phyloP scores from a whole-genome alignment of 2,797 vertebrate genomes.

The Aphelocoma californica region DNA sequence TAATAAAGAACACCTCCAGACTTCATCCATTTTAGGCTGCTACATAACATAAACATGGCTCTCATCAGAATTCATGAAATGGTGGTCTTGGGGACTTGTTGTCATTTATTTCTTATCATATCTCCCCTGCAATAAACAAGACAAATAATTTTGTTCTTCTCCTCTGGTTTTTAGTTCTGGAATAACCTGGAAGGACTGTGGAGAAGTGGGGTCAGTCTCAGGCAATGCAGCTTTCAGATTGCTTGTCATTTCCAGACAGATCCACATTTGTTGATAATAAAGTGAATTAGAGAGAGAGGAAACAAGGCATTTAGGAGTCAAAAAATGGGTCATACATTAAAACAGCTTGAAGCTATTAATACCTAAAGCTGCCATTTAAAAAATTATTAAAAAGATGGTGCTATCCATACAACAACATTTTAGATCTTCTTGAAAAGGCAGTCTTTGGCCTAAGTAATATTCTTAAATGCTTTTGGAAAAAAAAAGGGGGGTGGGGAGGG shows the following conservation, averaged over 20 bases:
- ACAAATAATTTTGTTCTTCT: not conserved
- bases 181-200: not conserved
- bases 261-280: slow-evolving; percentile 23
- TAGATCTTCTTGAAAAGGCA: not conserved
- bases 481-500: accelerated
- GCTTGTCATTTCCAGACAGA: not conserved
- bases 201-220: not conserved
- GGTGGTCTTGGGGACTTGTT: not conserved
- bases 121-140: not conserved
- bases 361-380: not conserved
- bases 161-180: not conserved
- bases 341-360: slow-evolving; percentile 40
- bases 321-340: not conserved
- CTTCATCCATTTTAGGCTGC: not conserved
- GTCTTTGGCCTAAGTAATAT: not conserved
- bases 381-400: not conserved
- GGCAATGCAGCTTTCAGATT: not conserved
- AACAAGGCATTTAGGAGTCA: slow-evolving; percentile 1
- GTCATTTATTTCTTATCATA: not conserved
- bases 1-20: not conserved
- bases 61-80: not conserved
- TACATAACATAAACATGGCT: not conserved
- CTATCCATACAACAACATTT: not conserved
- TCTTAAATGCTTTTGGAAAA: not conserved
- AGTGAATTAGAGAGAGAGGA: not conserved